Evolutionary conservation across 2,113 vertebrate genomes (phyloP).

Genomic region (Origma solitaria): DNA sequence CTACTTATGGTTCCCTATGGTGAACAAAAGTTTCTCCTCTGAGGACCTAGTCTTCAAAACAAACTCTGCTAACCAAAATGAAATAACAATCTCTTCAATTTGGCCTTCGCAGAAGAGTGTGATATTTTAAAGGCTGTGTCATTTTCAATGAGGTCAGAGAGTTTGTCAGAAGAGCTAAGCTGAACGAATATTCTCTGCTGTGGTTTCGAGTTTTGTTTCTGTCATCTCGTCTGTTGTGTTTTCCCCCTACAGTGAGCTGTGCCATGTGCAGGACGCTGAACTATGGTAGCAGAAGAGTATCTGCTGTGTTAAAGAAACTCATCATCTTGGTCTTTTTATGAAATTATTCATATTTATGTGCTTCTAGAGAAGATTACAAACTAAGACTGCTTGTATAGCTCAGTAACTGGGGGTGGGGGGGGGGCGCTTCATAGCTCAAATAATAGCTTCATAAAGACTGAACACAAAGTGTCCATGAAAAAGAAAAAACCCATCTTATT

Average conservation of each 20-base stretch:
- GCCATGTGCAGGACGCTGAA: neutral
- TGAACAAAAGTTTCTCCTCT: neutral
- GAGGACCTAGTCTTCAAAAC: neutral
- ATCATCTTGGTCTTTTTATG: neutral
- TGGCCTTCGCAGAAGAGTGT: neutral
- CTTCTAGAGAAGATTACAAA: neutral
- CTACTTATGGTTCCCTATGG: neutral
- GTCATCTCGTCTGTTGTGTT: neutral
- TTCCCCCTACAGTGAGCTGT: neutral
- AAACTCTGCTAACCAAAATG: neutral
- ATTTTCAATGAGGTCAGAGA: neutral
- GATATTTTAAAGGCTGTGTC: neutral
- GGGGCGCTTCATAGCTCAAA: neutral
- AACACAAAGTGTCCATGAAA: neutral
- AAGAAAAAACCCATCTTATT: fast-evolving
- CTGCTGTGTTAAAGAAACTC: neutral
- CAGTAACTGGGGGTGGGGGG: neutral
- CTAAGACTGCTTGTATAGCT: neutral
- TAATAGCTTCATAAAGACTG: neutral
- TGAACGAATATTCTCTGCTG: neutral
- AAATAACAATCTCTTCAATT: neutral
- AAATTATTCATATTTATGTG: neutral
- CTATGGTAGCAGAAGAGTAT: neutral
- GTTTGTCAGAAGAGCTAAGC: neutral
- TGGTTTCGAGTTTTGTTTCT: neutral